Percentiles rank a stretch among this genome's conserved stretches.
Conservation (phyloP, 2,888 invertebrate genomes). For the Leucoptera coffeella region DNA sequence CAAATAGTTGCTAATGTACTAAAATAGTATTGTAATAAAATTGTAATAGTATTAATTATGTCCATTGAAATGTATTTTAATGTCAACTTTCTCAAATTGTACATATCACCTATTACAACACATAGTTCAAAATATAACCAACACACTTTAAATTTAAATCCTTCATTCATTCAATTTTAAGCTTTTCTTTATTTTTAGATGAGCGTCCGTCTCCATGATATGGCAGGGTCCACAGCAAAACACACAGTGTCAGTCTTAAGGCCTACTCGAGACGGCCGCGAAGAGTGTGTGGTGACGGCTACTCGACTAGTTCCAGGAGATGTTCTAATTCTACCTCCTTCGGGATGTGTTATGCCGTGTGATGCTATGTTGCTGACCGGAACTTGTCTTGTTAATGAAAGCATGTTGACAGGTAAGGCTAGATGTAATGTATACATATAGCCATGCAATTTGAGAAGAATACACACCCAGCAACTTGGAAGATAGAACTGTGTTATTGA, state of each 20-base stretch:
- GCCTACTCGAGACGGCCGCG: conserved; percentile 28
- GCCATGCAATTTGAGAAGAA: neutral
- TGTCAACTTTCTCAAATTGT: too few relatives aligned
- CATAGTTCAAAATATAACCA: too few relatives aligned
- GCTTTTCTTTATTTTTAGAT: conserved; percentile 37
- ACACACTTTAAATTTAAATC: too few relatives aligned
- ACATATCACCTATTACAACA: too few relatives aligned
- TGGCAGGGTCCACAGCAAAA: conserved; percentile 57
- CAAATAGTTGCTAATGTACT: too few relatives aligned
- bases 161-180: neutral
- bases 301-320: conserved; percentile 80
- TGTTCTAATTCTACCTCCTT: conserved; percentile 71
- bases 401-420: conserved; percentile 78
- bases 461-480: neutral
- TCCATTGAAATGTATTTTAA: too few relatives aligned
- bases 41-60: too few relatives aligned
- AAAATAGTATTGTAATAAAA: too few relatives aligned
- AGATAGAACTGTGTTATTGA: too few relatives aligned
- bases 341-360: conserved; percentile 72
- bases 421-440: too few relatives aligned
- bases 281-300: conserved; percentile 44
- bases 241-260: conserved; percentile 56
- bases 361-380: conserved; percentile 85
- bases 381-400: conserved; percentile 88
- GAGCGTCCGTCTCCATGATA: conserved; percentile 60